phyloP scores from a whole-genome alignment of 1,140 invertebrate genomes.

The Pachyrhynchus sulphureomaculatus region DNA sequence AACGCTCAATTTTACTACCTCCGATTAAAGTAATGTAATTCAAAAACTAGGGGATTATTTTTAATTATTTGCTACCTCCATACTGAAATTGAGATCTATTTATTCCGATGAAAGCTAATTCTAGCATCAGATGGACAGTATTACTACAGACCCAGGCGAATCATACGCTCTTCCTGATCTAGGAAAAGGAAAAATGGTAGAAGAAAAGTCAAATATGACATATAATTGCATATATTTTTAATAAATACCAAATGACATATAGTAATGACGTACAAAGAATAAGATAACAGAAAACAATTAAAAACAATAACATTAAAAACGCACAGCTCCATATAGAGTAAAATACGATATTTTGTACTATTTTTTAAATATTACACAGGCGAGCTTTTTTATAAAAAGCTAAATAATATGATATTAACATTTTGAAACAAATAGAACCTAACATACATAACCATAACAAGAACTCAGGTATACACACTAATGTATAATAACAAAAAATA shows the following conservation, averaged over 20 bases:
- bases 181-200: background rate
- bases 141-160: too few species aligned
- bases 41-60: too few species aligned
- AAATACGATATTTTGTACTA: slow-evolving; percentile 15
- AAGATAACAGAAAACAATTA: slow-evolving; percentile 2
- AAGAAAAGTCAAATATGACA: background rate
- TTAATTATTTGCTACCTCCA: too few species aligned
- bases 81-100: too few species aligned
- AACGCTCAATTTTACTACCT: too few species aligned
- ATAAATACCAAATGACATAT: slow-evolving; percentile 27
- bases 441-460: too few species aligned
- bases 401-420: background rate
- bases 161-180: too few species aligned
- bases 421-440: background rate
- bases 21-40: too few species aligned
- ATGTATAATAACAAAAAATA: too few species aligned
- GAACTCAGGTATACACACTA: background rate
- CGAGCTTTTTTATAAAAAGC: background rate
- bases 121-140: too few species aligned
- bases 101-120: too few species aligned
- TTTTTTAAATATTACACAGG: slow-evolving; percentile 3
- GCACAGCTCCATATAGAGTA: slow-evolving; percentile 9
- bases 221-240: slow-evolving; percentile 18
- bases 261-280: slow-evolving; percentile 8
- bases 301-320: slow-evolving; percentile 25